Evolutionary conservation across 1,140 invertebrate genomes (phyloP).

Genomic region (Mizuhopecten yessoensis): DNA sequence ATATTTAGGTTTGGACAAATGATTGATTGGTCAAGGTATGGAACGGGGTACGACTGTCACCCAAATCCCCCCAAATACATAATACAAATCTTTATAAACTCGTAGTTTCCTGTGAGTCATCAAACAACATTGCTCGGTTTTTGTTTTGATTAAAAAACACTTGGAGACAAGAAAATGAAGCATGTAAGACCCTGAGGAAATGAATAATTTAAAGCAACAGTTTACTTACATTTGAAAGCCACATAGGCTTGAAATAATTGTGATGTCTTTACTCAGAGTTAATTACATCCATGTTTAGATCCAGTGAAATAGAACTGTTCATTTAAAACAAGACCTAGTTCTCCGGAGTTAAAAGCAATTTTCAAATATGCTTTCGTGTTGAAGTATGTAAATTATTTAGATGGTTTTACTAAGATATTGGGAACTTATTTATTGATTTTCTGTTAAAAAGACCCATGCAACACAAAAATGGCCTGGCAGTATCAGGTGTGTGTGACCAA

Average conservation of each 20-base stretch:
- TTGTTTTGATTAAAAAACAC: conserved; percentile 21
- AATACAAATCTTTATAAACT: conserved; percentile 5
- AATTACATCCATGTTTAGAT: conserved; percentile 12
- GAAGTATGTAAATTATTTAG: conserved; percentile 12
- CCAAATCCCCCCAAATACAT: background rate
- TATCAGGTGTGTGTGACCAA: background rate
- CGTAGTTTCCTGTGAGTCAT: conserved; percentile 1
- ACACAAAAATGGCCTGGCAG: background rate
- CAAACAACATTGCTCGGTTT: background rate
- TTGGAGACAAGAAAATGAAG: conserved; percentile 38
- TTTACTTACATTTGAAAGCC: conserved; percentile 1
- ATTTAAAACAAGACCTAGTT: background rate
- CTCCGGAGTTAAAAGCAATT: background rate
- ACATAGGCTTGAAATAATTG: background rate
- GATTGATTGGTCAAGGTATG: background rate
- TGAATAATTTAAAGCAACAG: background rate
- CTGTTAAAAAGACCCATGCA: background rate
- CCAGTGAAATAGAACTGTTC: background rate
- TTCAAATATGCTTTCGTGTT: conserved; percentile 27
- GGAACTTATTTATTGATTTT: conserved; percentile 19
- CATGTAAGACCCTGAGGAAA: background rate
- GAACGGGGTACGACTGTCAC: background rate
- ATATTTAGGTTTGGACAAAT: background rate
- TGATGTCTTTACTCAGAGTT: background rate
- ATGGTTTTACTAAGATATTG: background rate